Base-by-base conservation (phyloP, 2,797 vertebrate species). In the Bovichtus diacanthus region DNA sequence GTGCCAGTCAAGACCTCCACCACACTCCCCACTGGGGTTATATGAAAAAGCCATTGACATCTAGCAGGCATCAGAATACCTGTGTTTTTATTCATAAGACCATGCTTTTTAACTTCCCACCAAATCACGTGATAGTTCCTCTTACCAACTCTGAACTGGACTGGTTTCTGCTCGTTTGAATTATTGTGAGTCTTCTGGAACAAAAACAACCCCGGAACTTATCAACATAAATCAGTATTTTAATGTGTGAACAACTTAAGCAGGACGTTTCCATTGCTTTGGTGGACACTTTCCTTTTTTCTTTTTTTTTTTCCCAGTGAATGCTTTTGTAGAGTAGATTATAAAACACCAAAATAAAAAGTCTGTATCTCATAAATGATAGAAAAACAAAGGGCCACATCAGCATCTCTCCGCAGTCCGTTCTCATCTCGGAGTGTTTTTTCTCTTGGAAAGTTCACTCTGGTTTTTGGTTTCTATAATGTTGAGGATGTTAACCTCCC, bases 381-480 rank as follows among this genome's bases (percentile, higher is more conserved):
- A 71, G 41, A 12, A 21, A 69, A 66, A 58, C 27, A 84, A 64
- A 62, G 9, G 65, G 50, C 76, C 44, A 56, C 54, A 55, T 56
- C 64, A 73, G 70, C 67, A n/a, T n/a, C n/a, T 78, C 70, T 9
- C 3, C 5, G 10, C 58, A 47, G 77, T 19, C 38, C 4, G 9
- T 19, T 34, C 19, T 74, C 50, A 12, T 55, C 49, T 76, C 54
- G 9, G 46, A 49, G 6, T 41, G 43, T 18, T 36, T 64, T 76
- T 53, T 31, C n/a, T 46, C 13, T 66, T 46, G 19, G 25, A 62
- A 62, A 44, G 49, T 62, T 78, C n/a, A 18, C 47, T 64, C 60
- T 49, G 61, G 39, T 36, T 60, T 59, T 64, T 67, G 27, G 31
- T 56, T n/a, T 3, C 18, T n/a, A 36, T 25, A 13, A 19, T 54